Percentiles rank a stretch among this genome's conserved stretches.
phyloP scores from a whole-genome alignment of 2,113 vertebrate genomes.

The Pituophis catenifer region DNA sequence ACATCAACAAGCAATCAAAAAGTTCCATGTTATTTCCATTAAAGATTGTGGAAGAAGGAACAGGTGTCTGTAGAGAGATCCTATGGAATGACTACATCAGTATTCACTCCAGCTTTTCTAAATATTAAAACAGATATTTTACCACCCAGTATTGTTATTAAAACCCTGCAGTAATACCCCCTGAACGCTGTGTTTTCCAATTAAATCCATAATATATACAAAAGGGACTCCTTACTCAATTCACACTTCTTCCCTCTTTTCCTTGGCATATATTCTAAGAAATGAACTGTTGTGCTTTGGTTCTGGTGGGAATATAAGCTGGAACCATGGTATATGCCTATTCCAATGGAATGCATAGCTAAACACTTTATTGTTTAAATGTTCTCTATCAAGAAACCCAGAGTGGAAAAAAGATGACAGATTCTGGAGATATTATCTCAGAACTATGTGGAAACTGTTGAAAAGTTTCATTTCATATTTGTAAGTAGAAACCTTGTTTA shows the following conservation, averaged over 20 bases:
- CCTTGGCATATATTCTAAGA: slow-evolving; percentile 17
- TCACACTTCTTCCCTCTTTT: neutral
- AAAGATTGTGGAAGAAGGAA: neutral
- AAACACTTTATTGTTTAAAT: slow-evolving; percentile 5
- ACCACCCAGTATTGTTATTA: neutral
- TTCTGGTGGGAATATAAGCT: slow-evolving; percentile 2
- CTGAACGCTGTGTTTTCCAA: neutral
- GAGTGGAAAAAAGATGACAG: slow-evolving; percentile 10
- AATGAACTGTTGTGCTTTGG: neutral
- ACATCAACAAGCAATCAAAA: neutral
- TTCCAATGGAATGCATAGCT: slow-evolving; percentile 17
- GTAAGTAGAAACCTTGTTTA: slow-evolving; percentile 1
- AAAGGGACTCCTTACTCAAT: slow-evolving; percentile 1
- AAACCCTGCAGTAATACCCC: neutral
- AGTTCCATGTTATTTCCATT: neutral
- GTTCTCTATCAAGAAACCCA: neutral
- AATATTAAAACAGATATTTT: neutral
- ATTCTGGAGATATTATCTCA: neutral
- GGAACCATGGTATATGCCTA: neutral
- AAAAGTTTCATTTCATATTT: slow-evolving; percentile 12
- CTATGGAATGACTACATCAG: neutral
- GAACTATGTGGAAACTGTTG: neutral
- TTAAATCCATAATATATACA: neutral
- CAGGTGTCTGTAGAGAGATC: neutral
- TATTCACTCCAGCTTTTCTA: neutral